Conservation (phyloP, 2,888 invertebrate species). For the Sepiola atlantica region DNA sequence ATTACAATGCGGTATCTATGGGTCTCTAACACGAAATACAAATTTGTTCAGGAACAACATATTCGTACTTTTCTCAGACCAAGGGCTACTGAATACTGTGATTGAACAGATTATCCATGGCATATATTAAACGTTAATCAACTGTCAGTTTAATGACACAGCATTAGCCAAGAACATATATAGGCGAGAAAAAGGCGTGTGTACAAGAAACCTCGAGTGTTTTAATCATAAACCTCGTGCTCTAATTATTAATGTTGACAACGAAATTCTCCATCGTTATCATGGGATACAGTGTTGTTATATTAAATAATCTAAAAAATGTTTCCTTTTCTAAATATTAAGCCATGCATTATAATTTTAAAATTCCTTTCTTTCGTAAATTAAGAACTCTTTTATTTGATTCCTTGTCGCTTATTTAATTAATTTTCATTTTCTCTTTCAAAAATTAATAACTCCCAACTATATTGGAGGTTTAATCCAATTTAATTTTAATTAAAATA, state of each 20-base stretch:
- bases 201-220: not conserved
- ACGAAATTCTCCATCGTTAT: not conserved
- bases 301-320: not conserved
- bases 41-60: too few species aligned
- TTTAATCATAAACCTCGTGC: not conserved
- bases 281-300: not conserved
- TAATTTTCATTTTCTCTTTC: not conserved
- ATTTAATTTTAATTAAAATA: slow-evolving; percentile 19
- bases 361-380: not conserved
- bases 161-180: too few species aligned
- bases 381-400: not conserved
- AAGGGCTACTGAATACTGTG: too few species aligned
- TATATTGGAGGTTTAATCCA: not conserved
- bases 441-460: not conserved
- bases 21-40: too few species aligned
- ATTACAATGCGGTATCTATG: too few species aligned
- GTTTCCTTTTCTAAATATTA: not conserved
- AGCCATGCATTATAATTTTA: not conserved
- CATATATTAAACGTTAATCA: too few species aligned
- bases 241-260: not conserved
- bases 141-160: too few species aligned
- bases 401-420: not conserved
- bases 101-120: too few species aligned
- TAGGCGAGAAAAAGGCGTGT: not conserved
- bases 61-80: too few species aligned